Conservation (phyloP, 30 jellyfish, hydroid and myxozoan genomes). For the Chironex yamaguchii region DNA sequence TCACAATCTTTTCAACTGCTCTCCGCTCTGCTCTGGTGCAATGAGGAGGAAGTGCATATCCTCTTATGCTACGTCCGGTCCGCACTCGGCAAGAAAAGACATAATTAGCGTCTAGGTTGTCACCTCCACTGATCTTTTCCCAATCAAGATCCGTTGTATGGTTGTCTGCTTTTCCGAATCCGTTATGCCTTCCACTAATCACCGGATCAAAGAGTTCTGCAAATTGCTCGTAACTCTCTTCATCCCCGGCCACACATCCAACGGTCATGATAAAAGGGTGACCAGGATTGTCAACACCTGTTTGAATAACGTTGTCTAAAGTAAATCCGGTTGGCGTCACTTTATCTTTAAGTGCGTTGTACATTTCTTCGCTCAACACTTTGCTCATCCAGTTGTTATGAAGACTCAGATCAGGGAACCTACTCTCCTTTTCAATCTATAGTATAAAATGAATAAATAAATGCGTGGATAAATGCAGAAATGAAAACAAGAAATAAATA, state of each 20-base stretch:
- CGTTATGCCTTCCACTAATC: conserved; percentile 79
- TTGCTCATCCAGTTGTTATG: conserved; percentile 91
- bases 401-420: conserved; percentile 72
- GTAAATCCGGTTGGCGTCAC: conserved; percentile 72
- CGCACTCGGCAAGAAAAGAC: conserved; percentile 85
- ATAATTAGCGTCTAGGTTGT: conserved; percentile 66
- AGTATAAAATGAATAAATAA: too few relatives aligned
- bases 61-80: conserved; percentile 83
- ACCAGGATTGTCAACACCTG: conserved; percentile 99
- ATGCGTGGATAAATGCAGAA: too few relatives aligned
- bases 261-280: conserved; percentile 94
- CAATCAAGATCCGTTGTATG: conserved; percentile 83
- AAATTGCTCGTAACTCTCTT: conserved; percentile 72
- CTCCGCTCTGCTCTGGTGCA: conserved; percentile 90
- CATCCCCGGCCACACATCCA: conserved; percentile 95
- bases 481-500: too few relatives aligned
- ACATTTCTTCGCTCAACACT: conserved; percentile 65
- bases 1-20: conserved; percentile 67
- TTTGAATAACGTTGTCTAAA: conserved; percentile 77
- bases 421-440: too few relatives aligned
- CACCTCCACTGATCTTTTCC: conserved; percentile 70
- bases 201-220: conserved; percentile 75
- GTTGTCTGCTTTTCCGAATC: conserved; percentile 70
- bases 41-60: conserved; percentile 78
- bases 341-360: conserved; percentile 40